Conservation (phyloP, 2,113 vertebrate genomes). For the Scytalopus superciliaris region DNA sequence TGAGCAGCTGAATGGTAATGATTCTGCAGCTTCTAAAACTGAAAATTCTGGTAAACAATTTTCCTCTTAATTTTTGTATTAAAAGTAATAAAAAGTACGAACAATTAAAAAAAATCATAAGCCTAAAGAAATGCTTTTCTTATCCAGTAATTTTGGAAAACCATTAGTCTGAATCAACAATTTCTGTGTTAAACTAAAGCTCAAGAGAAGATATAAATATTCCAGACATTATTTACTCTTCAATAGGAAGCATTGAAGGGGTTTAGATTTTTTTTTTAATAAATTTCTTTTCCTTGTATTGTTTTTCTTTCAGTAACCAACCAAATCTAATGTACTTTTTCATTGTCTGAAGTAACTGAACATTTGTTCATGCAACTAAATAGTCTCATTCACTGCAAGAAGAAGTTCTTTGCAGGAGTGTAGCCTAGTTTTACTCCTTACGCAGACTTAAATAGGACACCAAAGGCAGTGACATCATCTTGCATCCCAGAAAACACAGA, state of each 20-base stretch:
- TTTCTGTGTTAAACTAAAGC: not conserved
- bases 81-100: not conserved
- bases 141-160: not conserved
- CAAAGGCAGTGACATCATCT: not conserved
- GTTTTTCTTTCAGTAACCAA: not conserved
- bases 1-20: not conserved
- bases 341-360: not conserved
- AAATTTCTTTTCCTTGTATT: not conserved
- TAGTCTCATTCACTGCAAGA: not conserved
- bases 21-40: not conserved
- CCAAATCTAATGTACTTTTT: not conserved
- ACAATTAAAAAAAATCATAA: not conserved
- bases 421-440: not conserved
- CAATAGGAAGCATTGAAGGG: not conserved
- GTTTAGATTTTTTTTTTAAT: not conserved
- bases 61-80: not conserved
- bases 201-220: not conserved
- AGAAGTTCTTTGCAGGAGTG: not conserved
- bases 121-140: not conserved
- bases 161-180: not conserved
- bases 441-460: not conserved
- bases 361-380: rapidly evolving
- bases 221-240: not conserved
- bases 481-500: not conserved
- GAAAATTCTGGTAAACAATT: not conserved